Evolutionary conservation across 2,888 invertebrate genomes (phyloP).

Genomic region (Cosmia pyralina): DNA sequence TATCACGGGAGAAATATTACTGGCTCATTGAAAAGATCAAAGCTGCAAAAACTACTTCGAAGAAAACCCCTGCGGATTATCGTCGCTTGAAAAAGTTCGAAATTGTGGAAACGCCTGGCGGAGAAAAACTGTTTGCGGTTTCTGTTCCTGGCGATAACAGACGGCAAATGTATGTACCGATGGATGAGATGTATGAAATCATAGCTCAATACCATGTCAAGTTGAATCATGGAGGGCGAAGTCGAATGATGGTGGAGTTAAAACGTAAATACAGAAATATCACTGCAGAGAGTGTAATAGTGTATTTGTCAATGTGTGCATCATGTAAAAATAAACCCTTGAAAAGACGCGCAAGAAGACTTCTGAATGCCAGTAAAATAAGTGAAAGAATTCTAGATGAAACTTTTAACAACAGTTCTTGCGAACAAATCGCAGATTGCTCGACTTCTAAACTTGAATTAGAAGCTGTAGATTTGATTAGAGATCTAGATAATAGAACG

Average conservation of each 20-base stretch:
- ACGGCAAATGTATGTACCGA: slow-evolving; percentile 65
- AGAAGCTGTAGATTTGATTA: slow-evolving; percentile 32
- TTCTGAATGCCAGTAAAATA: slow-evolving; percentile 19
- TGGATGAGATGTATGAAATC: slow-evolving; percentile 79
- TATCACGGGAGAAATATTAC: slow-evolving; percentile 71
- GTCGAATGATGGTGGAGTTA: slow-evolving; percentile 72
- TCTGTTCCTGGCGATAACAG: slow-evolving; percentile 60
- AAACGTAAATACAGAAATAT: slow-evolving; percentile 77
- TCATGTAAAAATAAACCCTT: slow-evolving; percentile 70
- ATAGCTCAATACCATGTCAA: slow-evolving; percentile 73
- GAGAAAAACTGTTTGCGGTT: slow-evolving; percentile 71
- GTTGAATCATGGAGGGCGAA: slow-evolving; percentile 76
- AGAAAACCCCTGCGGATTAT: slow-evolving; percentile 73
- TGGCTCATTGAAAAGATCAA: slow-evolving; percentile 72
- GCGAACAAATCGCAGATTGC: slow-evolving; percentile 35
- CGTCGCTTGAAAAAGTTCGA: slow-evolving; percentile 74
- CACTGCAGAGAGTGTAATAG: slow-evolving; percentile 73
- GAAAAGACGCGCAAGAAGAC: slow-evolving; percentile 50
- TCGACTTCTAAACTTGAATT: slow-evolving; percentile 39
- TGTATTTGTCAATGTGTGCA: slow-evolving; percentile 75
- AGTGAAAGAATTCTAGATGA: slow-evolving; percentile 31
- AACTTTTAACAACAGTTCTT: slow-evolving; percentile 29
- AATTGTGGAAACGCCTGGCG: slow-evolving; percentile 69
- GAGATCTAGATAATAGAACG: slow-evolving; percentile 25
- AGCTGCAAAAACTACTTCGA: slow-evolving; percentile 64